Evolutionary conservation across 2,113 vertebrate species (phyloP), one percentile per base, ranked within the genome.

Genomic region (Actinemys pallida): DNA sequence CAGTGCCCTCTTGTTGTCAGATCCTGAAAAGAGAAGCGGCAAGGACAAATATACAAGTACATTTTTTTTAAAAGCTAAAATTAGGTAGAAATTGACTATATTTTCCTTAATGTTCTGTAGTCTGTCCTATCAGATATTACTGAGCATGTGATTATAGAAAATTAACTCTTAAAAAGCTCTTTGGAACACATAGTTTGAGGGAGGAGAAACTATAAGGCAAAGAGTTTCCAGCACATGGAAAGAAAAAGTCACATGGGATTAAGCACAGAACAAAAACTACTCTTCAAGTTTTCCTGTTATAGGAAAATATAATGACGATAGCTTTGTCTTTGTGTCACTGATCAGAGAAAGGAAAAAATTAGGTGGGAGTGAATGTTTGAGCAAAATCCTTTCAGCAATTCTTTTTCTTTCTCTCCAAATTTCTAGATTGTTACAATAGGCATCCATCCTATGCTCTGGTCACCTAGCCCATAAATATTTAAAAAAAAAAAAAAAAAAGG

Each of bases 1-100:
- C 2, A 62, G 45, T 86, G 2, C 0, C 0, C 10, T 29, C 11
- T 1, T 90, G 1, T 0, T 31, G 13, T 0, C 47, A 4, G 7
- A 52, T 35, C 45, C 50, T 83, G 14, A 52, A 83, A 87, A 78
- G 17, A 62, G 29, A 45, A 52, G 19, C 3, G 11, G 39, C n/a
- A 59, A 85, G n/a, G 16, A 83, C 17, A 75, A 24, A 59, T 52
- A 47, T 75, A 25, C 35, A 42, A 87, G 11, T 3, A 27, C 7
- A 6, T 50, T 25, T 47, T 59, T 78, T 82, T 25, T 16, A 53
- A 65, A 45, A 42, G 39, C 20, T 76, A 76, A 45, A 42, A 42
- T 22, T 25, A 42, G 69, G 39, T 10, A 42, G 39, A 39, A 42
- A 75, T 42, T 42, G 19, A 25, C 39, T 75, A 35, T 16, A 75